Percentiles rank a stretch among this genome's conserved stretches.
Conservation (phyloP, 2,113 vertebrate species). For the Bos indicus region DNA sequence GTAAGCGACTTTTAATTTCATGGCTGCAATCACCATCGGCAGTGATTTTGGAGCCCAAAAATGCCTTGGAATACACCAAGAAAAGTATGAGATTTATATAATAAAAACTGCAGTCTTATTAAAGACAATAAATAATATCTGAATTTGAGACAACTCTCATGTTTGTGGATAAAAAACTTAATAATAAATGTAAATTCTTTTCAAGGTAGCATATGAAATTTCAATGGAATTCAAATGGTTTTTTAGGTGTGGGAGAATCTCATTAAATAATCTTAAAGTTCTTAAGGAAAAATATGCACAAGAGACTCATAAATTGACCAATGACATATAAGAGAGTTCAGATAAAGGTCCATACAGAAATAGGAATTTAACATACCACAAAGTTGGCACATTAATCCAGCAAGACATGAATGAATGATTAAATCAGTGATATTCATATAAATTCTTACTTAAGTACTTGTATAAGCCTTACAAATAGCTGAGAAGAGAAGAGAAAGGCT, state of each 20-base stretch:
- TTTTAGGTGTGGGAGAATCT: not conserved
- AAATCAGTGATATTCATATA: not conserved
- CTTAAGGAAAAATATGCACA: not conserved
- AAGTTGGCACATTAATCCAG: not conserved
- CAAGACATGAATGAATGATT: not conserved
- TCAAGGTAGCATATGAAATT: not conserved
- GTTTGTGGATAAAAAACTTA: not conserved
- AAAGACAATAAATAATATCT: not conserved
- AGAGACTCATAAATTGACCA: not conserved
- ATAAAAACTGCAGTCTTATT: not conserved
- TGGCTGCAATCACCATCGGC: not conserved
- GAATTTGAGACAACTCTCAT: not conserved
- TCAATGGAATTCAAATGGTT: not conserved
- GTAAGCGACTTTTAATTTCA: not conserved
- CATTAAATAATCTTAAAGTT: not conserved
- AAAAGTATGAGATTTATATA: not conserved
- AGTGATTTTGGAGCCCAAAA: not conserved
- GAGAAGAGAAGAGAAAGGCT: not conserved
- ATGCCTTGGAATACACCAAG: not conserved
- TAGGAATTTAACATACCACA: not conserved
- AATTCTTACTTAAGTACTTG: not conserved
- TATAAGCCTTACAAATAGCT: not conserved
- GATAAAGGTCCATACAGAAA: not conserved
- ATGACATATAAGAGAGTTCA: not conserved
- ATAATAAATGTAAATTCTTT: not conserved